These are phyloP conservation scores for Fukomys damarensis DNA, from an alignment of 2,113 vertebrate species.

Conservation along the genomic window DNA sequence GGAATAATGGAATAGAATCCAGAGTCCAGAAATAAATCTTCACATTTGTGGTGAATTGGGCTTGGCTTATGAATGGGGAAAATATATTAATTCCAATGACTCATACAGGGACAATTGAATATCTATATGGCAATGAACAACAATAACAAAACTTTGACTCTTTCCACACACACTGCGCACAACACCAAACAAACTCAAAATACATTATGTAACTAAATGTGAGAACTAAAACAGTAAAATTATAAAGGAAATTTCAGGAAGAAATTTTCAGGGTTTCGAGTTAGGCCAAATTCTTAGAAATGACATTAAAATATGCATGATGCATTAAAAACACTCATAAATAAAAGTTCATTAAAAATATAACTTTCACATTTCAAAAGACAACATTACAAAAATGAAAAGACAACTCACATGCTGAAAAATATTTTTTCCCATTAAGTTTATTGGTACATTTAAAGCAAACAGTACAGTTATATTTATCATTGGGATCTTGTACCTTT, in stretches of 20 bases:
- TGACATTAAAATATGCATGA: neutral
- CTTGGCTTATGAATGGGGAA: neutral
- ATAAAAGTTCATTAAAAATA: neutral
- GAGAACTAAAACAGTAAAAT: neutral
- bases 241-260: neutral
- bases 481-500: too few relatives aligned
- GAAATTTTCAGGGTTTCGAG: neutral
- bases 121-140: neutral
- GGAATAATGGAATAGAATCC: neutral
- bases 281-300: neutral
- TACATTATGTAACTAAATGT: neutral
- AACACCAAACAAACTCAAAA: neutral
- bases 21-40: neutral
- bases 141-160: neutral
- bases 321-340: neutral
- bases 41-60: neutral
- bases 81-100: neutral
- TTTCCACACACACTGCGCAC: neutral
- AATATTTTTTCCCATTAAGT: too few relatives aligned
- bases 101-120: neutral
- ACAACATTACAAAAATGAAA: neutral
- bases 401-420: neutral
- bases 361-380: neutral
- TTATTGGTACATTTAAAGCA: too few relatives aligned
- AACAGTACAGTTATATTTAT: too few relatives aligned